Evolutionary conservation across 2,113 vertebrate genomes (phyloP).

Genomic region (Etheostoma cragini): DNA sequence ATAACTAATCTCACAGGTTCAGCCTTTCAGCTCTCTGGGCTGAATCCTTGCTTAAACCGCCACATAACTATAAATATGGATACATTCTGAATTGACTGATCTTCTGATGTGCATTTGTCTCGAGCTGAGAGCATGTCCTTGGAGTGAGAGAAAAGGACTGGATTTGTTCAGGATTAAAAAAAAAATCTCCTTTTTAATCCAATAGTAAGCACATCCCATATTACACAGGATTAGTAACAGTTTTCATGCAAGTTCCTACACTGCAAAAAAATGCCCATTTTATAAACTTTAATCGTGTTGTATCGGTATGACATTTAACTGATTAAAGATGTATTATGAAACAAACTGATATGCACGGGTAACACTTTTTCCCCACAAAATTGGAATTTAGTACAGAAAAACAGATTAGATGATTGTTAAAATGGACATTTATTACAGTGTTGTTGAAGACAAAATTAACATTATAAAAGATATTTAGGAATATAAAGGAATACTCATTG

Average conservation of each 20-base stretch:
- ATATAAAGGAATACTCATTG: neutral
- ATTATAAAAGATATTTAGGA: constrained; percentile 7
- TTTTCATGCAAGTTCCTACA: constrained; percentile 30
- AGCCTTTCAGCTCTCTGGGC: constrained; percentile 34
- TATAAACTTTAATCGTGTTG: constrained; percentile 32
- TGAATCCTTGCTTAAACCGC: constrained; percentile 32
- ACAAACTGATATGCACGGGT: neutral
- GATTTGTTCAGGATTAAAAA: constrained; percentile 39
- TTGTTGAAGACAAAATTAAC: neutral
- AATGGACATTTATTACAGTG: constrained; percentile 15
- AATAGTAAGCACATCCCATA: constrained; percentile 33
- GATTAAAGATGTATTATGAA: constrained; percentile 10
- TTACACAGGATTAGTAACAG: constrained; percentile 44
- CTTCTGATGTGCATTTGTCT: constrained; percentile 38
- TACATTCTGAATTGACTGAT: constrained; percentile 38
- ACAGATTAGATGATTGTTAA: neutral
- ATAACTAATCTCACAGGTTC: constrained; percentile 38
- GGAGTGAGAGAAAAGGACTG: constrained; percentile 3
- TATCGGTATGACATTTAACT: constrained; percentile 10
- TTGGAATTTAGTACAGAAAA: neutral
- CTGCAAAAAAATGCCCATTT: constrained; percentile 23
- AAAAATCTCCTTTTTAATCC: constrained; percentile 52
- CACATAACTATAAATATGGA: constrained; percentile 34
- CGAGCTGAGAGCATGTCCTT: constrained; percentile 16
- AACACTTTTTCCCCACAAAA: neutral